These are phyloP conservation scores for Astyanax mexicanus DNA, from an alignment of 2,797 vertebrate species.

Conservation along the genomic window DNA sequence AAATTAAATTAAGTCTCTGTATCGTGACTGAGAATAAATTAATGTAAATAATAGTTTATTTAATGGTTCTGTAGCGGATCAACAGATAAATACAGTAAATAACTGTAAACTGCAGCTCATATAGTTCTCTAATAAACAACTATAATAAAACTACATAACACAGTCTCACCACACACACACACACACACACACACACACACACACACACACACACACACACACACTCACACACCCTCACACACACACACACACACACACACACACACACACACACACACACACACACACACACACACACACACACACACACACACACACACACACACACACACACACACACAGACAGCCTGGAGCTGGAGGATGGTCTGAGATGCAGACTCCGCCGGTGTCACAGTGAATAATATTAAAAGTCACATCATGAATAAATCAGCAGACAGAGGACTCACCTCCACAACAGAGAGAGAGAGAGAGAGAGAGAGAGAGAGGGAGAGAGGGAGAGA, in stretches of 20 bases:
- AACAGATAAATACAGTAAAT: no score
- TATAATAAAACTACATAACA: no score
- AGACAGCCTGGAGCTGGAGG: conserved; percentile 69
- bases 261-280: no score
- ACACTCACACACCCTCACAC: no score
- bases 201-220: conserved; percentile 53
- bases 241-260: conserved; percentile 59
- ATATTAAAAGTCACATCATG: conserved; percentile 83
- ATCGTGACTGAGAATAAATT: no score
- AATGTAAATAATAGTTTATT: no score
- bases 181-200: conserved; percentile 60
- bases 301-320: conserved; percentile 13
- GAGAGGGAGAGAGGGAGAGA: no score
- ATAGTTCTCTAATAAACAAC: no score
- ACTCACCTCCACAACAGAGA: conserved; percentile 76
- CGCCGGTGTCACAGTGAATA: conserved; percentile 78
- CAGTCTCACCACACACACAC: conserved; percentile 53
- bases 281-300: conserved; percentile 42
- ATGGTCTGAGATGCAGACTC: conserved; percentile 81
- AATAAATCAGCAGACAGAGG: conserved; percentile 81
- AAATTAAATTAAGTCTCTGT: no score
- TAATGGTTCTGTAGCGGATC: no score
- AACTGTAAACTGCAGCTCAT: no score
- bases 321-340: conserved; percentile 51
- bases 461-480: conserved; percentile 53